Evolutionary conservation across 1,140 invertebrate species (phyloP), one percentile per base, ranked within the genome.

Genomic region (Nilaparvata lugens): DNA sequence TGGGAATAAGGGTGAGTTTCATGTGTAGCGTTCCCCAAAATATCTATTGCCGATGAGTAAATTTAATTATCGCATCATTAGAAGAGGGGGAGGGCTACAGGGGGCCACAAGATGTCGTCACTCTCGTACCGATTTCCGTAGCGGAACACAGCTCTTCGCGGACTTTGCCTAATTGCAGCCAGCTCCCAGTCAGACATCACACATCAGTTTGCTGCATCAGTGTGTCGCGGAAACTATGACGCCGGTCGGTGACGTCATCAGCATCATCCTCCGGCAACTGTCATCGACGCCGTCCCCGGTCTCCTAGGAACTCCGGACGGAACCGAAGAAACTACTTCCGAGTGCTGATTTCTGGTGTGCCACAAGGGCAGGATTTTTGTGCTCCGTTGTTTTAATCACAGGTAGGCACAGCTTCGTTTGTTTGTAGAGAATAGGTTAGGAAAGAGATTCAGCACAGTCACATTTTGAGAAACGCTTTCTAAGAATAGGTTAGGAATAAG

Each of bases 1-100:
- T 23, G 14, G 16, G 11, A 18, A 9, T 45, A 60, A n/a, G 58
- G 58, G 13, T 6, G 25, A 60, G 23, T 51, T 21, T 60, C 25
- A n/a, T 24, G 1, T 28, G n/a, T n/a, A 14, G 6, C 5, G 13
- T 11, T 19, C 23, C 4, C 16, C 28, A 19, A 45, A 48, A 60
- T 60, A 60, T 60, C 58, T 60, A 60, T 60, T 60, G 24, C 58
- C 58, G 60, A 56, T 56, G 52, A 56, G 59, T 23, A 56, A 62
- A 62, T 62, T 62, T 55, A 62, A 62, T 62, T 62, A 62, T 55
- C 43, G 25, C 21, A 31, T 48, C 25, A 58, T 58, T 58, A 58
- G 43, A 25, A 45, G n/a, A n/a, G 31, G 19, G 43, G 19, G 40
- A 35, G 53, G 53, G 53, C n/a, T n/a, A n/a, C n/a, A n/a, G n/a